Percentiles rank a stretch among this genome's conserved stretches.
Conservation (phyloP, 2,797 vertebrate genomes). For the Neosilurus mollespiculum region DNA sequence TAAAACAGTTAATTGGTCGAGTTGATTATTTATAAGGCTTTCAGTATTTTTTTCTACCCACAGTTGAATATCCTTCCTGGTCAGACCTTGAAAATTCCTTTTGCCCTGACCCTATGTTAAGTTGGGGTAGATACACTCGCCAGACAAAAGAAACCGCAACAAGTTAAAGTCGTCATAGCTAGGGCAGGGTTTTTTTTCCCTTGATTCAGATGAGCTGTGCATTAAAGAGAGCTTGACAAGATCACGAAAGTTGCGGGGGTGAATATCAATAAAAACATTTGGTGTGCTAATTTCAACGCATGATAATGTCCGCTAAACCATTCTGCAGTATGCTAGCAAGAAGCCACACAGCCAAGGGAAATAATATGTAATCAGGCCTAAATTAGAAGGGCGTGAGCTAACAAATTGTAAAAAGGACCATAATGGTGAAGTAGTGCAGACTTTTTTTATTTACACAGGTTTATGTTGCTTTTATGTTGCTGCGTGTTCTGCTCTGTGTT, state of each 20-base stretch:
- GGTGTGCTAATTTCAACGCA: too few species aligned
- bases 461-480: background rate
- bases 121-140: too few species aligned
- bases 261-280: too few species aligned
- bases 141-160: background rate
- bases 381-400: background rate
- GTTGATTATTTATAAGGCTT: background rate
- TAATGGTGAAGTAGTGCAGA: background rate
- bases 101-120: too few species aligned
- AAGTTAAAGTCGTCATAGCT: background rate
- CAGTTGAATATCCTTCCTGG: background rate
- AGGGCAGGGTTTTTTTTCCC: background rate
- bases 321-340: too few species aligned
- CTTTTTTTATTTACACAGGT: background rate
- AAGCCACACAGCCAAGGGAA: too few species aligned
- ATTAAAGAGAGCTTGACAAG: background rate
- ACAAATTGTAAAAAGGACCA: background rate
- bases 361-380: too few species aligned
- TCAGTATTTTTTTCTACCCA: background rate
- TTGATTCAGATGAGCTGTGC: background rate
- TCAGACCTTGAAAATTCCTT: background rate
- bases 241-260: too few species aligned
- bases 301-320: too few species aligned
- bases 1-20: background rate
- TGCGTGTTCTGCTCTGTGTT: background rate